These are phyloP conservation scores for Noctua comes DNA, from an alignment of 2,888 invertebrate genomes.

Conservation along the genomic window DNA sequence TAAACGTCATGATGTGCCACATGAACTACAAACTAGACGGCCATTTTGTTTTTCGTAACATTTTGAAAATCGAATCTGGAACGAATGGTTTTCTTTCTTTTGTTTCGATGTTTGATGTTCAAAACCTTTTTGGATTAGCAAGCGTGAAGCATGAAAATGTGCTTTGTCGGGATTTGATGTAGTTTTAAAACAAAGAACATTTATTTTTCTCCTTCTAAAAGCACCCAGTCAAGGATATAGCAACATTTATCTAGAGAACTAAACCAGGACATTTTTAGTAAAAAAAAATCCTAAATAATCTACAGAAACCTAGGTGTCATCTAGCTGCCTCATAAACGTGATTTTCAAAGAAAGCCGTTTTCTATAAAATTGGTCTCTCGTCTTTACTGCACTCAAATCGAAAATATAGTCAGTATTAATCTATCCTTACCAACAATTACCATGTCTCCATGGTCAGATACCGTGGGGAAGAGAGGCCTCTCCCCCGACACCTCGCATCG, in stretches of 20 bases:
- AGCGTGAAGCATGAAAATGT: background rate
- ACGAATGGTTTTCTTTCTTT: slow-evolving; percentile 5
- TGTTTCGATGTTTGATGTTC: background rate
- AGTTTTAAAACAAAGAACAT: background rate
- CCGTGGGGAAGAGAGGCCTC: slow-evolving; percentile 94
- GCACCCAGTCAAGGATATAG: background rate
- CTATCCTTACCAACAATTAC: slow-evolving; percentile 92
- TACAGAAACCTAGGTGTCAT: background rate
- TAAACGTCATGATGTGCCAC: slow-evolving; percentile 64
- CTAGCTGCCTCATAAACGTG: background rate
- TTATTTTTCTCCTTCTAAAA: background rate
- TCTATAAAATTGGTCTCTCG: background rate
- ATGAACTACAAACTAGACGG: slow-evolving; percentile 36
- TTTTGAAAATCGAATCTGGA: slow-evolving; percentile 36
- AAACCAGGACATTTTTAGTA: background rate
- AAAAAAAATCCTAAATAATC: background rate
- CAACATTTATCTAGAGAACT: background rate
- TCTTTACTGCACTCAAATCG: background rate
- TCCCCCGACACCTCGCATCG: slow-evolving; percentile 95
- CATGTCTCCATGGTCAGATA: slow-evolving; percentile 94
- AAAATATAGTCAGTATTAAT: background rate
- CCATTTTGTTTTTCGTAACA: slow-evolving; percentile 35
- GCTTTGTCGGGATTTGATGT: background rate
- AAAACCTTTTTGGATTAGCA: slow-evolving; percentile 12
- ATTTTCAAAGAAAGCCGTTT: background rate